Evolutionary conservation across 2,113 vertebrate species (phyloP).

Genomic region (Oryzias javanicus): DNA sequence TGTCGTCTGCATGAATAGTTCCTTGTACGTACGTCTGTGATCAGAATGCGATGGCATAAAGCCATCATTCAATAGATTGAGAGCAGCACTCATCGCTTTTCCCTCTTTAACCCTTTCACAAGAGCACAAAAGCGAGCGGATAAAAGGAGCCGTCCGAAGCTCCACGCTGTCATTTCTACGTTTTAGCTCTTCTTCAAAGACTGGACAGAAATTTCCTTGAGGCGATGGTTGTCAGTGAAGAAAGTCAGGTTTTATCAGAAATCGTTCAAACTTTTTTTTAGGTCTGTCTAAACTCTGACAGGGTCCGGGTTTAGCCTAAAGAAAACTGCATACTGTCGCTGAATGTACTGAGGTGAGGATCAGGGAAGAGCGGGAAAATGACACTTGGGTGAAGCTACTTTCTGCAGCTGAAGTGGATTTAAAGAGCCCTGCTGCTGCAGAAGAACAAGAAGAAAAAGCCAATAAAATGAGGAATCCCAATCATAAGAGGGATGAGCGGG

Average conservation of each 20-base stretch:
- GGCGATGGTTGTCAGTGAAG: no score
- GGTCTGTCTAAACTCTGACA: slow-evolving; percentile 20
- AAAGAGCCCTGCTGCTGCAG: slow-evolving; percentile 19
- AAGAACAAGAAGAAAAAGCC: no score
- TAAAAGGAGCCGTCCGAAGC: slow-evolving; percentile 26
- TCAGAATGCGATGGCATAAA: slow-evolving; percentile 60
- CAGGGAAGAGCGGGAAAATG: slow-evolving; percentile 46
- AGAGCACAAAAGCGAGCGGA: slow-evolving; percentile 57
- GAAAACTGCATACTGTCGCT: slow-evolving; percentile 37
- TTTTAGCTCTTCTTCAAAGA: slow-evolving; percentile 5
- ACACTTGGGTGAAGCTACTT: slow-evolving; percentile 47
- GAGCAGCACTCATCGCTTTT: slow-evolving; percentile 60
- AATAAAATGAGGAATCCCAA: no score
- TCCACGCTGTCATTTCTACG: slow-evolving; percentile 20
- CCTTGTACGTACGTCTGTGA: slow-evolving; percentile 52
- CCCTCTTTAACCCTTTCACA: slow-evolving; percentile 71
- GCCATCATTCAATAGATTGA: slow-evolving; percentile 59
- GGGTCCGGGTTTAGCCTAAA: slow-evolving; percentile 12
- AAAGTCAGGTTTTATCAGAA: no score
- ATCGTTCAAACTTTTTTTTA: slow-evolving; percentile 4
- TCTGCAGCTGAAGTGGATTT: slow-evolving; percentile 41
- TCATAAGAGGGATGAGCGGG: no score
- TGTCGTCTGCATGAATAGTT: slow-evolving; percentile 32
- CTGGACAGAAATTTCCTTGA: no score
- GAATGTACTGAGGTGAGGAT: slow-evolving; percentile 36